Percentiles rank a stretch among this genome's conserved stretches.
These are phyloP conservation scores for Grapholita molesta DNA, from an alignment of 1,140 invertebrate genomes.

Conservation along the genomic window DNA sequence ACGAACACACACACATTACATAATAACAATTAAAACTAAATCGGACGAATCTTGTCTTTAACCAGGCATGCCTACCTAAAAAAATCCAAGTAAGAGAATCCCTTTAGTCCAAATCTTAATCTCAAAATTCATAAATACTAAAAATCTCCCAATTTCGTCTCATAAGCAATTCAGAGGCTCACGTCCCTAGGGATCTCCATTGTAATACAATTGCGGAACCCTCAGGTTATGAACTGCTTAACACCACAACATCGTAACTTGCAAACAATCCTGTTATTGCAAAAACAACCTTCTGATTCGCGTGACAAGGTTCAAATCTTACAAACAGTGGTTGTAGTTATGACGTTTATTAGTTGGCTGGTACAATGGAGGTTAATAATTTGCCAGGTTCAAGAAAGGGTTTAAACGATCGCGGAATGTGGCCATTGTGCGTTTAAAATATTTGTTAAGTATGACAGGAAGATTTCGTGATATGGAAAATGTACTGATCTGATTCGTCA, in stretches of 20 bases:
- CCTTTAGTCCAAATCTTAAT: background rate
- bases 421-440: background rate
- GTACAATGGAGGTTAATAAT: background rate
- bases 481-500: no score
- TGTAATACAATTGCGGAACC: background rate
- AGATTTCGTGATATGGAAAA: no score
- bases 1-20: no score
- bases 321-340: background rate
- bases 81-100: no score
- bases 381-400: background rate
- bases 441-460: no score
- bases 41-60: no score
- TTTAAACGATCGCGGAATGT: background rate
- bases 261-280: background rate
- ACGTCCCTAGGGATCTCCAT: background rate
- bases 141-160: background rate
- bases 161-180: background rate
- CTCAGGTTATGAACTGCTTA: background rate
- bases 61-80: no score
- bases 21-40: no score
- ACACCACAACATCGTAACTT: background rate
- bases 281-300: background rate
- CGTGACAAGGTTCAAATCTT: background rate
- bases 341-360: background rate
- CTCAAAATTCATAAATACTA: slow-evolving; percentile 2